These are phyloP conservation scores for Ophioderma brevispina DNA, from an alignment of 35 echinoderm and acorn worm species.

Conservation along the genomic window DNA sequence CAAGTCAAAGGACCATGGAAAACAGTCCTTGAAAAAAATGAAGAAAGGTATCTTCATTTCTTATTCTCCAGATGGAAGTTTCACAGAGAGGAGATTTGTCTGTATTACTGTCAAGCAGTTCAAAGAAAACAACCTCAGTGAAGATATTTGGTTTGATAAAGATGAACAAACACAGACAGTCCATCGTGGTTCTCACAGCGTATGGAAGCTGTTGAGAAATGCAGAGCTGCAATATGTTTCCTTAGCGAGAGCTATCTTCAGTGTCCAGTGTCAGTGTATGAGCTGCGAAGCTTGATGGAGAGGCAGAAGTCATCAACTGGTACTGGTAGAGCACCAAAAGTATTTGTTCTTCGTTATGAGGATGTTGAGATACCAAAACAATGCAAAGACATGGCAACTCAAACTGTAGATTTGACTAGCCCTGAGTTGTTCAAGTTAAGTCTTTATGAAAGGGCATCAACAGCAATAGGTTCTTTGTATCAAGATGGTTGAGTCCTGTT, in stretches of 20 bases:
- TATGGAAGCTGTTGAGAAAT: conserved; percentile 90
- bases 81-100: conserved; percentile 84
- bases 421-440: conserved; percentile 51
- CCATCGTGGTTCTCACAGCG: conserved; percentile 94
- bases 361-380: conserved; percentile 69
- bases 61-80: conserved; percentile 93
- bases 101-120: conserved; percentile 80
- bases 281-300: conserved; percentile 76
- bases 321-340: conserved; percentile 80
- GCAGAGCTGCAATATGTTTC: conserved; percentile 82
- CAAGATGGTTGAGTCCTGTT: conserved; percentile 73
- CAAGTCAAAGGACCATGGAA: not conserved
- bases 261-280: conserved; percentile 90
- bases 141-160: conserved; percentile 99
- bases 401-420: conserved; percentile 62
- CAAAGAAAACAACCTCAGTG: conserved; percentile 88
- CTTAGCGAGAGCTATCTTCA: conserved; percentile 89
- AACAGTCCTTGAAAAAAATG: conserved; percentile 53
- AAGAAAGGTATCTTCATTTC: conserved; percentile 94
- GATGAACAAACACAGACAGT: conserved; percentile 87
- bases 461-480: conserved; percentile 74
- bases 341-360: conserved; percentile 73
- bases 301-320: conserved; percentile 27
- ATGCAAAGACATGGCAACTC: conserved; percentile 54
- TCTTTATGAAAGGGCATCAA: conserved; percentile 79